Conservation (phyloP, 2,888 invertebrate species). For the Chymomyza fuscimana region DNA sequence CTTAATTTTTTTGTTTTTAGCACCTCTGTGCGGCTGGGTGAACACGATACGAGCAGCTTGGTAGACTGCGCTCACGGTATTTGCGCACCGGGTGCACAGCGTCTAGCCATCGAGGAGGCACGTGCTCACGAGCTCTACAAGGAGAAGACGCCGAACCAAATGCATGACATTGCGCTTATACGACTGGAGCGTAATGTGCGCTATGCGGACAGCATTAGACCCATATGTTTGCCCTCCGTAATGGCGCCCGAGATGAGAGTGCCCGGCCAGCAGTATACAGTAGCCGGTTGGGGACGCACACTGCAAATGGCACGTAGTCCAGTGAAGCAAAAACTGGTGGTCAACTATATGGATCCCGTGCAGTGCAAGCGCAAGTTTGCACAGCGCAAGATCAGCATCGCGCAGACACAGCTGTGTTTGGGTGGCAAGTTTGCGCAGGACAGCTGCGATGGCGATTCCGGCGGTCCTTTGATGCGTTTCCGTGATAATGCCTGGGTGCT, state of each 20-base stretch:
- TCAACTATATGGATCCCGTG: constrained; percentile 80
- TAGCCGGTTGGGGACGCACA: constrained; percentile 85
- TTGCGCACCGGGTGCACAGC: constrained; percentile 82
- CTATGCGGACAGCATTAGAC: constrained; percentile 82
- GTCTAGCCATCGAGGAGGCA: constrained; percentile 83
- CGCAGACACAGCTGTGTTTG: constrained; percentile 83
- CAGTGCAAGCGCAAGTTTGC: constrained; percentile 80
- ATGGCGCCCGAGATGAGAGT: constrained; percentile 44
- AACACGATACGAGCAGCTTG: constrained; percentile 70
- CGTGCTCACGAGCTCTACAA: constrained; percentile 85
- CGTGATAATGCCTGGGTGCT: constrained; percentile 81
- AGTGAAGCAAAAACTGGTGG: constrained; percentile 81
- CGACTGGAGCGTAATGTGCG: constrained; percentile 82
- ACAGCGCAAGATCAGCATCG: constrained; percentile 66
- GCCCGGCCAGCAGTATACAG: constrained; percentile 76
- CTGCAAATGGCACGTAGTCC: constrained; percentile 80
- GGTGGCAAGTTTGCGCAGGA: constrained; percentile 85
- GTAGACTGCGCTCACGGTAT: constrained; percentile 77
- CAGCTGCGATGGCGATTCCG: constrained; percentile 88
- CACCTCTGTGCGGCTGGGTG: constrained; percentile 72
- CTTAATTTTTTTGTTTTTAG: constrained; percentile 43
- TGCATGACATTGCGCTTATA: constrained; percentile 87
- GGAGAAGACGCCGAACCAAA: constrained; percentile 82
- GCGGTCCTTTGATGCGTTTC: constrained; percentile 86
- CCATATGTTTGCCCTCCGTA: constrained; percentile 83